Base-by-base conservation (phyloP, 2,113 vertebrate genomes). In the Leptobrachium leishanense region DNA sequence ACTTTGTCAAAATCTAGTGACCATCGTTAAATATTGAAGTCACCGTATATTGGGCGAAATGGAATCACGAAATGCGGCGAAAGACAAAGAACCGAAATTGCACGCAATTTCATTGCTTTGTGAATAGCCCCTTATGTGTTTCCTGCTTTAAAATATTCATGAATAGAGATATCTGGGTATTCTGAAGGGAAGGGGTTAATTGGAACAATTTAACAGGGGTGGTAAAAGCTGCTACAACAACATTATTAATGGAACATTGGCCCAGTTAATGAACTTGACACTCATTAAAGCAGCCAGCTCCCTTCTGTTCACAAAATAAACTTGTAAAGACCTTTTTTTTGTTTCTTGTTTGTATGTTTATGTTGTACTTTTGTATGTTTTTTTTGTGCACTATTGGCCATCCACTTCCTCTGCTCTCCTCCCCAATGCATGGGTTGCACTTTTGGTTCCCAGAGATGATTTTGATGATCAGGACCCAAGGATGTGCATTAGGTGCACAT, bases 171-270 rank as follows among this genome's bases (percentile, higher is more conserved):
- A 12, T 54, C 62, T 74, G 42, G 54, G 50, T 15, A 74, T 73
- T 80, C 41, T 65, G 72, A 65, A 53, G 9, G 65, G 71, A 81
- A 81, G 65, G 78, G 78, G 78, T 81, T 81, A 81, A 81, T 31
- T 81, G 71, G 65, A 59, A 65, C 78, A 74, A 42, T 42, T 71
- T 74, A 74, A 57, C 63, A 62, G 72, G 53, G 66, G 74, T 74
- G 78, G 63, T 12, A 81, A 80, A 80, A 81, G 71, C 78, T 81
- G 71, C 78, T 62, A 72, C 43, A 68, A 70, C 12, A 43, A 81
- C 78, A 81, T 81, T 81, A 81, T 81, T 81, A 74, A 81, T 81
- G 78, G 71, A 81, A 81, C 78, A 81, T 81, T 81, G 78, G 78
- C 64, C 78, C 53, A 31, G 72, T 68, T 81, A 81, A 81, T 81